These are phyloP conservation scores for Pilophorus perplexus DNA, from an alignment of 2,888 invertebrate genomes.

Conservation along the genomic window DNA sequence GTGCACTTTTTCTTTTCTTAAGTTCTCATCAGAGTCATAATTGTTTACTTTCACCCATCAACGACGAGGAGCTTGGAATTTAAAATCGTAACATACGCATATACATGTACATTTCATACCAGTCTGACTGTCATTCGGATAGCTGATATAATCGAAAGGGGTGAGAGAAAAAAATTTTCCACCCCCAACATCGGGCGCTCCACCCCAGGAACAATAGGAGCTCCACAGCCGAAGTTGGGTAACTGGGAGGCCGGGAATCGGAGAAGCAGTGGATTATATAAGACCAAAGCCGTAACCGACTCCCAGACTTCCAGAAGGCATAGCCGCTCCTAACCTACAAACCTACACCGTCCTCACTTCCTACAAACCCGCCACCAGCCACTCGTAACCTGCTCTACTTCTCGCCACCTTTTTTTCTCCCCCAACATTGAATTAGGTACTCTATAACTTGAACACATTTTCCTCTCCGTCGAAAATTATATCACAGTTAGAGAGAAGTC, in stretches of 20 bases:
- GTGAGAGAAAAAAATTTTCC: too few relatives aligned
- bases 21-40: too few relatives aligned
- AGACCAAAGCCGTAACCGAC: neutral
- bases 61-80: too few relatives aligned
- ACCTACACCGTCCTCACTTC: slow-evolving; percentile 29
- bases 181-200: too few relatives aligned
- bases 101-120: too few relatives aligned
- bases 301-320: slow-evolving; percentile 19
- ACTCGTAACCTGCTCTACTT: slow-evolving; percentile 35
- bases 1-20: too few relatives aligned
- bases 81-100: too few relatives aligned
- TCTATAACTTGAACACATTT: slow-evolving; percentile 22
- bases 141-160: too few relatives aligned
- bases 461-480: slow-evolving; percentile 21
- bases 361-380: slow-evolving; percentile 7
- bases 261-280: slow-evolving; percentile 6
- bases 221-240: slow-evolving; percentile 8
- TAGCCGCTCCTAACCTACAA: slow-evolving; percentile 34
- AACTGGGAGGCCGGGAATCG: slow-evolving; percentile 6
- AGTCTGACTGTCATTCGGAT: too few relatives aligned
- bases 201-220: slow-evolving; percentile 25
- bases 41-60: too few relatives aligned
- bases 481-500: slow-evolving; percentile 8
- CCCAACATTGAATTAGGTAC: neutral
- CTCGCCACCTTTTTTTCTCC: slow-evolving; percentile 14